phyloP scores from a whole-genome alignment of 2,113 vertebrate species.

The Notechis scutatus region DNA sequence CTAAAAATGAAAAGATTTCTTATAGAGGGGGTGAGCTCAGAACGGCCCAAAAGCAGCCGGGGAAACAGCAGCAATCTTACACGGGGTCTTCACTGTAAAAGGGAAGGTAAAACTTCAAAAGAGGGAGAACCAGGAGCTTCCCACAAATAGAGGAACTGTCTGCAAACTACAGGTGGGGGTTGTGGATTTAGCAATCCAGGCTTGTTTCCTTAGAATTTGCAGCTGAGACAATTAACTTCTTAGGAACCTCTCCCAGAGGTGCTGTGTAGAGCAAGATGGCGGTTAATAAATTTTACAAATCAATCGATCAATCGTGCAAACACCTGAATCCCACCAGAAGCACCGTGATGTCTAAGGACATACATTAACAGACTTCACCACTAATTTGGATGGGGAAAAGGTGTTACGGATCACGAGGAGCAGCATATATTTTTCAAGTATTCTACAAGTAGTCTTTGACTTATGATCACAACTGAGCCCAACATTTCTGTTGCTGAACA shows the following conservation, averaged over 20 bases:
- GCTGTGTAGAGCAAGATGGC: neutral
- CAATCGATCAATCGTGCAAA: neutral
- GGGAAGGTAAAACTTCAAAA: neutral
- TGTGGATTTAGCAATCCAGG: neutral
- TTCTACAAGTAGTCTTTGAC: no score
- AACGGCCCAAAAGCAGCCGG: neutral
- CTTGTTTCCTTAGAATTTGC: neutral
- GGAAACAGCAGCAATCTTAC: neutral
- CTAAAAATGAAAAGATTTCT: no score
- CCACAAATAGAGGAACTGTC: neutral
- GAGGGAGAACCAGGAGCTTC: neutral
- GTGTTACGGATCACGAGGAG: neutral
- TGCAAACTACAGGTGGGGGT: neutral
- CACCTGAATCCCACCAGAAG: neutral
- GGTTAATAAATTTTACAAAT: neutral
- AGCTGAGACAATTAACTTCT: neutral
- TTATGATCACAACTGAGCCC: no score
- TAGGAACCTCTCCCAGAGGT: neutral
- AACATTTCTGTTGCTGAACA: no score
- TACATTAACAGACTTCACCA: neutral
- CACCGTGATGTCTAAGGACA: neutral
- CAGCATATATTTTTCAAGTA: neutral
- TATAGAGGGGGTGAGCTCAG: neutral
- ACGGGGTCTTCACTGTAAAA: neutral
- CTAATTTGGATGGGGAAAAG: neutral